phyloP scores from a whole-genome alignment of 2,888 invertebrate species.

The Gymnoscelis rufifasciata region DNA sequence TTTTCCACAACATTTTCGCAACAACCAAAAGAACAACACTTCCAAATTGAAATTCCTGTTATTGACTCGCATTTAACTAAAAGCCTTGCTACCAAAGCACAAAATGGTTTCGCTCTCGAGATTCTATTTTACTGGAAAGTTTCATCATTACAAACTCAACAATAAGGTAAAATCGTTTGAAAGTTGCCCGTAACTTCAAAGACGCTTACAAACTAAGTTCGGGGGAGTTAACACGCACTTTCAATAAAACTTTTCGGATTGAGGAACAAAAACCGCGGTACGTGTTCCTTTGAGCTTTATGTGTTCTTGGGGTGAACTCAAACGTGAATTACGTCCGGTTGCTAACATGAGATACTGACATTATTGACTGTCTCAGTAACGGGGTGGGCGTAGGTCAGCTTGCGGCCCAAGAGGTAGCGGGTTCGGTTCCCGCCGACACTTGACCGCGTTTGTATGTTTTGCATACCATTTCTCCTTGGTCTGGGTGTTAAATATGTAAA shows the following conservation, averaged over 20 bases:
- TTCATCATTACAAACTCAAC: constrained; percentile 22
- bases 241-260: constrained; percentile 20
- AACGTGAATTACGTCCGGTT: too few species aligned
- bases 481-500: too few species aligned
- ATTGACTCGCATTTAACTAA: neutral
- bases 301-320: neutral
- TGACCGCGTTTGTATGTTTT: too few species aligned
- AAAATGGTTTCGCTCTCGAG: constrained; percentile 11
- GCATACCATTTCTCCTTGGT: too few species aligned
- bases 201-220: constrained; percentile 13
- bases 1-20: neutral
- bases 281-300: constrained; percentile 17
- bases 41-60: neutral
- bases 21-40: neutral
- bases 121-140: constrained; percentile 15
- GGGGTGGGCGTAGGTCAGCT: too few species aligned
- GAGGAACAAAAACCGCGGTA: constrained; percentile 16
- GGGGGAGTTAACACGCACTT: constrained; percentile 21
- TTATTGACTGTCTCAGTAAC: too few species aligned
- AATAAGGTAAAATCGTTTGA: constrained; percentile 19
- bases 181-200: constrained; percentile 12
- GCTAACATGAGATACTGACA: too few species aligned
- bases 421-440: too few species aligned
- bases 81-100: neutral
- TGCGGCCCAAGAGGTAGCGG: too few species aligned